Base-by-base conservation (phyloP, 1,140 invertebrate species). In the Apolygus lucorum region DNA sequence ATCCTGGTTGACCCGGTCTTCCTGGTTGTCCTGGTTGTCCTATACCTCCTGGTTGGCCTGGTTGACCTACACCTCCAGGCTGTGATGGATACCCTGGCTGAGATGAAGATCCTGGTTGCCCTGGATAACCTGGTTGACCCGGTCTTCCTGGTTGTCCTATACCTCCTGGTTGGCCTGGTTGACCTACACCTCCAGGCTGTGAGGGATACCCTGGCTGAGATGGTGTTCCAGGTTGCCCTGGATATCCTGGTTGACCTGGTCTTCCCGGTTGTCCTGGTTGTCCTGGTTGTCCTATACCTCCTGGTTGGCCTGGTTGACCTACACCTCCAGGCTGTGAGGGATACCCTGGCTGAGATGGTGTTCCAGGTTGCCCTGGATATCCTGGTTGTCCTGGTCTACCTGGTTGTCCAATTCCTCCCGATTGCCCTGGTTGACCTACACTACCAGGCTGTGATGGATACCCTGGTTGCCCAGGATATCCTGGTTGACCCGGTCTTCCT, bases 151-250 rank as follows among this genome's bases (percentile, higher is more conserved):
- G n/a, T n/a, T n/a, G n/a, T n/a, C n/a, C n/a, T n/a, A n/a, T n/a
- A n/a, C n/a, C n/a, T n/a, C n/a, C n/a, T 72, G 79, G 78, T 27
- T 67, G 70, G 28, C 71, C 70, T 52, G 78, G 77, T 11, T 68
- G 27, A 27, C 67, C 71, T 17, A 77, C 76, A 14, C 26, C 24
- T 26, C 73, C 74, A 34, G 78, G 78, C 28, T 59, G 63, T 63
- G 76, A 77, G 70, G 78, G 77, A 2, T 70, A 75, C 29, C 74
- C 70, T n/a, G n/a, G n/a, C n/a, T n/a, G n/a, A n/a, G n/a, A n/a
- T n/a, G n/a, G n/a, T n/a, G n/a, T n/a, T n/a, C n/a, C n/a, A n/a
- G n/a, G n/a, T n/a, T n/a, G 26, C 66, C 73, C 73, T 0, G 73
- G 77, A 24, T 66, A 25, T 17, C 74, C 72, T 28, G 74, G 75